Percentiles rank a stretch among this genome's conserved stretches.
Conservation (phyloP, 1,140 invertebrate genomes). For the Triops longicaudatus region DNA sequence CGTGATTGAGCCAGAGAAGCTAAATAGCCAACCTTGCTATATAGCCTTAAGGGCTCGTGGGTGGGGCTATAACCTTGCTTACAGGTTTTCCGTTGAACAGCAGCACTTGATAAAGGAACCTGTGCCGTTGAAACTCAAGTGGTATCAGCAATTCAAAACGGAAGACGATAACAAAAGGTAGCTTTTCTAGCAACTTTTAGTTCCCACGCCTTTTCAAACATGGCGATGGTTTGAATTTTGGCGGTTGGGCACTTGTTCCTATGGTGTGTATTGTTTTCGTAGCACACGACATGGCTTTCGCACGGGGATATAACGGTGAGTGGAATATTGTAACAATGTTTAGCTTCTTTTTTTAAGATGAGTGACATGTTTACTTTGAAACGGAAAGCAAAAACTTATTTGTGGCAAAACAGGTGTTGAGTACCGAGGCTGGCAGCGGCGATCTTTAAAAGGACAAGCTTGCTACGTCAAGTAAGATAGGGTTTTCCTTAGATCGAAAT, state of each 20-base stretch:
- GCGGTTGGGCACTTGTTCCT: not conserved
- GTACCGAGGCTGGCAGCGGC: not conserved
- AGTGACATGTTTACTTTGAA: not conserved
- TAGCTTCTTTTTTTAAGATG: not conserved
- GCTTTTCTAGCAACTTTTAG: not conserved
- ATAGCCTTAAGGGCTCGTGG: too few species aligned
- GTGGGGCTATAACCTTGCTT: too few species aligned
- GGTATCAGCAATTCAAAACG: too few species aligned
- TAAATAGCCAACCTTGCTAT: too few species aligned
- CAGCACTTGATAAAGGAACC: too few species aligned
- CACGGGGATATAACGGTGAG: not conserved
- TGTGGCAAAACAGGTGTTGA: not conserved
- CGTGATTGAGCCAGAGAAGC: too few species aligned
- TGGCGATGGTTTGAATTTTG: not conserved
- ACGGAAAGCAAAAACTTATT: not conserved
- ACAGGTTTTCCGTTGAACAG: too few species aligned
- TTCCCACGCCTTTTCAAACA: not conserved
- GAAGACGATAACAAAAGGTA: not conserved
- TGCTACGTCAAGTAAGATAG: not conserved
- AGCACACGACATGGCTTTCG: not conserved
- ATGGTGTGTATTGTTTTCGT: not conserved
- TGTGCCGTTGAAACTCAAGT: too few species aligned
- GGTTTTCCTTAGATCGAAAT: not conserved
- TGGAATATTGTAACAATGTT: not conserved
- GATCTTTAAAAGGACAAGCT: not conserved